Base-by-base conservation (phyloP, 2,797 vertebrate species). In the Girardinus metallicus region DNA sequence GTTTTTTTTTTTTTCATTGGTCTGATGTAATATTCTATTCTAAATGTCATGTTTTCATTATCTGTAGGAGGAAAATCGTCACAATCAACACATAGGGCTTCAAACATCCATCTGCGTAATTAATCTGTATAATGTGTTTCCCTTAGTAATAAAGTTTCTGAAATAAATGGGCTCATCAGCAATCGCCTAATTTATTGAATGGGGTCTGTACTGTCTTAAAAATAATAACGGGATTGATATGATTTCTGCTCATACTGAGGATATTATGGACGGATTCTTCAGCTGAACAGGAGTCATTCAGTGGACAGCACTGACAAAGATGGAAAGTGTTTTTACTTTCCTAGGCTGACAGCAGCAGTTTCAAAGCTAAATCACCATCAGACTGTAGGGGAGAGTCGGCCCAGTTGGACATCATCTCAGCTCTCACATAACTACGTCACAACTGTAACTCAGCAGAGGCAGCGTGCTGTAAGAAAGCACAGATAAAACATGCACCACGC, bases 241-340 rank as follows among this genome's bases (percentile, higher is more conserved):
- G 16, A 66, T 36, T 66, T 66, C 34, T 66, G 62, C 29, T 62
- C 29, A 62, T 34, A 18, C 57, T 16, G 57, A 34, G 13, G 8
- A 62, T 62, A 62, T 60, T 60, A 16, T 34, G 29, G 57, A 34
- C 57, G 2, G n/a, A 39, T 66, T 66, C 6, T 5, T 36, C 18
- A 66, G 21, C 34, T 23, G 62, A 66, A 41, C 10, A 39, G 31
- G 36, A 68, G 64, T 68, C 64, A 68, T 68, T 41, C 64, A 41
- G 36, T 41, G 64, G 36, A 36, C 18, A 68, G 39, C 18, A 23
- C 0, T 68, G 18, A 64, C 31, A 36, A 64, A 64, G 5, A 36
- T 21, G 60, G 60, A 64, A 36, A 64, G 31, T 64, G 60, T 64
- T 68, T 74, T 74, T 74, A 51, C n/a, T 21, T 36, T 74, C 31